phyloP scores from a whole-genome alignment of 2,797 vertebrate species.

The Gallinago nigripennis region DNA sequence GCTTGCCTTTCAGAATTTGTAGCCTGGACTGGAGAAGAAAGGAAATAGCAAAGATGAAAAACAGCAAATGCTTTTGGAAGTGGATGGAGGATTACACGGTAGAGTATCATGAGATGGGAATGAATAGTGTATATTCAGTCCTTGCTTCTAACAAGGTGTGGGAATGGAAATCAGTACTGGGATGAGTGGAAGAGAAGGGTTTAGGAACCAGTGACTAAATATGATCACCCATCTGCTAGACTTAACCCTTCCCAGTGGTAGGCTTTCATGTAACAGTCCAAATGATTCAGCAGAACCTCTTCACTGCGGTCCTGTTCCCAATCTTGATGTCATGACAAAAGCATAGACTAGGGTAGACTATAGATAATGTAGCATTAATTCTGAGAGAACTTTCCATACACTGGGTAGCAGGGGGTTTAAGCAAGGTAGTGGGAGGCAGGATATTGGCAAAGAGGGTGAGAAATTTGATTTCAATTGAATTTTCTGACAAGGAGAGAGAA shows the following conservation, averaged over 20 bases:
- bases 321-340: not conserved
- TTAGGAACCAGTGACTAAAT: not conserved
- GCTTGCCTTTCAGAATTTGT: not conserved
- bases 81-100: not conserved
- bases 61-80: not conserved
- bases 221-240: not conserved
- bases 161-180: not conserved
- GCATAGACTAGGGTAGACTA: fast-evolving
- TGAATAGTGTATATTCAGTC: not conserved
- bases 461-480: not conserved
- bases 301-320: fast-evolving
- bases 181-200: not conserved
- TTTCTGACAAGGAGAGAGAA: not conserved
- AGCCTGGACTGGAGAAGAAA: not conserved
- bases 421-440: not conserved
- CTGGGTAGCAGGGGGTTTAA: not conserved
- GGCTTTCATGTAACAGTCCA: not conserved
- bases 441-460: not conserved
- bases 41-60: not conserved
- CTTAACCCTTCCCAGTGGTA: not conserved
- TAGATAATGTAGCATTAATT: not conserved
- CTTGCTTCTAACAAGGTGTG: not conserved
- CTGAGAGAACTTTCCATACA: not conserved
- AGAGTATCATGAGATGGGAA: not conserved
- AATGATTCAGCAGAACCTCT: not conserved